These are phyloP conservation scores for Halictus rubicundus DNA, from an alignment of 1,140 invertebrate species.

Conservation along the genomic window DNA sequence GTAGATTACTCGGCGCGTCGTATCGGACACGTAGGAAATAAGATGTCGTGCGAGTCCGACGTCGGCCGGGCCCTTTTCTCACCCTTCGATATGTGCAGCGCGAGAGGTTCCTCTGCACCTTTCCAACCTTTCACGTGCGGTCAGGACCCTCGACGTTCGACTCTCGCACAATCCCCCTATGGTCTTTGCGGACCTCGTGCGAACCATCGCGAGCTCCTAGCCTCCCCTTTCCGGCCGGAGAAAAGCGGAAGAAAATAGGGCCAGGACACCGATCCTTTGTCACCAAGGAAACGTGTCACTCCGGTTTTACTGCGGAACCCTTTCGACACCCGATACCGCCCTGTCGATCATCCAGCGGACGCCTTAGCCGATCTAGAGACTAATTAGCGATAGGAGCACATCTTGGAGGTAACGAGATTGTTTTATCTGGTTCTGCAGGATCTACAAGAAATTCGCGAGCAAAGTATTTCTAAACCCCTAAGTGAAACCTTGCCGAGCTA, in stretches of 20 bases:
- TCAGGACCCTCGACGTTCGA: conserved; percentile 7
- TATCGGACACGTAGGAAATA: conserved; percentile 67
- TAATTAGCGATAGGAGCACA: no score
- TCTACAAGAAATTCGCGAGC: no score
- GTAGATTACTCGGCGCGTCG: conserved; percentile 58
- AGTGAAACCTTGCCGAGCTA: no score
- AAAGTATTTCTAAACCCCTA: no score
- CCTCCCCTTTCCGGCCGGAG: background rate
- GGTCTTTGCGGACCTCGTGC: conserved; percentile 14
- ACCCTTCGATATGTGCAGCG: background rate
- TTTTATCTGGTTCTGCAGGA: no score
- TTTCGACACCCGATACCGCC: background rate
- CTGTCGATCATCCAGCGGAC: background rate
- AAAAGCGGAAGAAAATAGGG: background rate
- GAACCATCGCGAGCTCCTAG: background rate
- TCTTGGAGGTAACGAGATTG: no score
- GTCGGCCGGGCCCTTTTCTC: conserved; percentile 40
- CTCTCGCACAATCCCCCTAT: conserved; percentile 5
- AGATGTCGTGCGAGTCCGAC: conserved; percentile 62
- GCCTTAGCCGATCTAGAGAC: no score
- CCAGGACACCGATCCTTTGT: background rate
- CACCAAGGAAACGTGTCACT: background rate
- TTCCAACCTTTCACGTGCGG: conserved; percentile 22
- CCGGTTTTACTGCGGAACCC: background rate
- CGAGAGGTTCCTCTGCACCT: conserved; percentile 4